Base-by-base conservation (phyloP, 2,113 vertebrate genomes). In the Hemichromis elongatus region DNA sequence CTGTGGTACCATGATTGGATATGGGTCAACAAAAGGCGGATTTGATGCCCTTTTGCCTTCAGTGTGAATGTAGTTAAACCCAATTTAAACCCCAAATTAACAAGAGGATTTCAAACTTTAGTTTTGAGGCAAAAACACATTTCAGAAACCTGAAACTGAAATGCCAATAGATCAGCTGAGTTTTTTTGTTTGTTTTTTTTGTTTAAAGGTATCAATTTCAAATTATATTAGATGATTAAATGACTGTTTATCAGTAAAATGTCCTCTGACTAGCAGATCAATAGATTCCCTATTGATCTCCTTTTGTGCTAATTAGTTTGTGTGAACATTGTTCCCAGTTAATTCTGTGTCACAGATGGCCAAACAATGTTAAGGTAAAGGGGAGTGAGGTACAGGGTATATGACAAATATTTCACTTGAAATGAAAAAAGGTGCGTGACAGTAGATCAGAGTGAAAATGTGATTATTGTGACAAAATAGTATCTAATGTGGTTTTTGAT, bases 41-140 rank as follows among this genome's bases (percentile, higher is more conserved):
- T n/a, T n/a, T n/a, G n/a, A n/a, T n/a, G n/a, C n/a, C n/a, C n/a
- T n/a, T n/a, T n/a, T n/a, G n/a, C n/a, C n/a, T n/a, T n/a, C n/a
- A n/a, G n/a, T n/a, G n/a, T n/a, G n/a, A n/a, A n/a, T n/a, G n/a
- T n/a, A n/a, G 9, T 35, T 63, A 63, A 3, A 12, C 30, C 4
- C 18, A 19, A 11, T 12, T 61, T 11, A 10, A 35, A 35, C 0
- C 1, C 2, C 0, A 63, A 35, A 63, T 63, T 12, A 63, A 11
- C 33, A 52, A 19, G 2, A 8, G 3, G 4, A n/a, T 52, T 52
- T 9, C 1, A 52, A 52, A 9, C 16, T 0, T 52, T 52, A 52
- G 18, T 61, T 63, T 63, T 37, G 30, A 63, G 3, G 1, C 5
- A 61, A 61, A n/a, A 35, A n/a, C 9, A 61, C 30, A 61, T 61